Base-by-base conservation (phyloP, 2,113 vertebrate genomes). In the Chaenogobius annularis region DNA sequence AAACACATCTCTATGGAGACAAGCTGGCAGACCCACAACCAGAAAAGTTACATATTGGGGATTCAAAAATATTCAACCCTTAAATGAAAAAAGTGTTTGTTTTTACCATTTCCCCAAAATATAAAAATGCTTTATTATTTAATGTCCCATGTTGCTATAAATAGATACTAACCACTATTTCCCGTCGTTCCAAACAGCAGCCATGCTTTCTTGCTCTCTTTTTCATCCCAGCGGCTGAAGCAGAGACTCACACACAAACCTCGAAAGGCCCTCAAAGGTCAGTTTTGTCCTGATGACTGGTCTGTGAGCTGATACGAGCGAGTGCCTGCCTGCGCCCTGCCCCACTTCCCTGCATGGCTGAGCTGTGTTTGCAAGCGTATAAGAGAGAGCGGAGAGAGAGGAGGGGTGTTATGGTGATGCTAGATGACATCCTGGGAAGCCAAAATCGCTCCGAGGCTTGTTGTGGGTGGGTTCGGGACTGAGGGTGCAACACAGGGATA, bases 351-450 rank as follows among this genome's bases (percentile, higher is more conserved):
- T 74, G 86, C 77, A 66, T 80, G 75, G 81, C 74, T 76, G 83
- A 75, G 73, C 70, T 68, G 69, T 80, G 88, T 86, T 81, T 70
- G 44, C 72, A 74, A 68, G 72, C 63, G 64, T 68, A 61, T 26
- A 15, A 31, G 8, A 52, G 19, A n/a, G 19, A 50, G 13, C 0
- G 13, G 6, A 12, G 13, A 19, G 10, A 23, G 12, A 1, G 55
- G 26, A 14, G 77, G 66, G 65, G 81, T 69, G 76, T 78, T 87
- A 86, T 77, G 70, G 73, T 92, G 90, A 94, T 90, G 86, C 81
- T 79, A 68, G 78, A 81, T 90, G 92, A 93, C 91, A 90, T 87
- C 79, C 77, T 82, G 87, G 90, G 89, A 89, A 88, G 83, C 74
- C 75, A 79, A 85, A 89, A 92, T 89, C 90, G 80, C 88, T 87